phyloP scores from a whole-genome alignment of 2,888 invertebrate genomes.

The Drosophila rubida region DNA sequence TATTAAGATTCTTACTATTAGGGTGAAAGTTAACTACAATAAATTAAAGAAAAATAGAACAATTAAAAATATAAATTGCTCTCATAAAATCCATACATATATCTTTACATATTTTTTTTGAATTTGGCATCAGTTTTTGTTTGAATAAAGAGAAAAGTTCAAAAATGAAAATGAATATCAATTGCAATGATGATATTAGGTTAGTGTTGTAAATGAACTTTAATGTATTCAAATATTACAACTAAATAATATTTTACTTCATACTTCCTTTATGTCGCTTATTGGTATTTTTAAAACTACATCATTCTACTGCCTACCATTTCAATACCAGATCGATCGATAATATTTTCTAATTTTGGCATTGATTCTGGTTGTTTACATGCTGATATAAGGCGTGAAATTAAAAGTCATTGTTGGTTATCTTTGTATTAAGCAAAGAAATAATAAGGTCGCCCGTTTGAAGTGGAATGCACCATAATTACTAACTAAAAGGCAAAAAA shows the following conservation, averaged over 20 bases:
- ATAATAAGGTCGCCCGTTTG: not conserved
- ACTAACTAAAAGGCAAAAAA: not conserved
- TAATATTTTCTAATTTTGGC: constrained; percentile 3
- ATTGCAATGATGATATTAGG: too few relatives aligned
- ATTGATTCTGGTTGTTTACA: constrained; percentile 1
- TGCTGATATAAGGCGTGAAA: constrained; percentile 4
- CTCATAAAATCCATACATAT: not conserved
- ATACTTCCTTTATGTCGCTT: too few relatives aligned
- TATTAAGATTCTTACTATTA: constrained; percentile 38
- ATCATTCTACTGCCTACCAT: too few relatives aligned
- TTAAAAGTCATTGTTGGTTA: constrained; percentile 28
- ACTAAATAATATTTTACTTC: too few relatives aligned
- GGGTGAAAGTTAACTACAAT: constrained; percentile 51
- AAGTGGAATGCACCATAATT: constrained; percentile 18
- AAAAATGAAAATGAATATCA: too few relatives aligned
- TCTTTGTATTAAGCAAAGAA: constrained; percentile 7
- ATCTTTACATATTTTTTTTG: too few relatives aligned
- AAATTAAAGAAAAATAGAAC: constrained; percentile 41
- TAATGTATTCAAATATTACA: too few relatives aligned
- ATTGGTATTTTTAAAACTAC: too few relatives aligned
- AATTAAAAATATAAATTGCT: constrained; percentile 5
- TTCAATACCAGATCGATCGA: constrained; percentile 8
- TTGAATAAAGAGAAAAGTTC: too few relatives aligned
- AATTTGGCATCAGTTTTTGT: too few relatives aligned
- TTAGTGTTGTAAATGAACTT: too few relatives aligned